Conservation (phyloP, 2,888 invertebrate genomes). For the Tenthredo livida region DNA sequence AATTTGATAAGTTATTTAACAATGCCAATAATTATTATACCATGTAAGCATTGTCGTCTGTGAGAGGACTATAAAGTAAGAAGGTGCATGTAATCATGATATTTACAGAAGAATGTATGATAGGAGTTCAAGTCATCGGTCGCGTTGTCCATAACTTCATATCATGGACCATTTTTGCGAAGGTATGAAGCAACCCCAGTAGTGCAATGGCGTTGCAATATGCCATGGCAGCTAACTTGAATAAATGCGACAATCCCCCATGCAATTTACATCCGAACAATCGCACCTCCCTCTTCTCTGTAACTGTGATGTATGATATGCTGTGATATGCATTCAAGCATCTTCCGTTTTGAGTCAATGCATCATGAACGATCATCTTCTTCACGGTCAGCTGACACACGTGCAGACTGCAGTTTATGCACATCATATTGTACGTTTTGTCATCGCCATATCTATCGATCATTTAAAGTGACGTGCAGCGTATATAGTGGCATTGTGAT, state of each 20-base stretch:
- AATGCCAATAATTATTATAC: neutral
- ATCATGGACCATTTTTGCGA: neutral
- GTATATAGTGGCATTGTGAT: neutral
- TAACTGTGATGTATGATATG: neutral
- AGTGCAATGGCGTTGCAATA: neutral
- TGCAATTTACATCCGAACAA: conserved; percentile 23
- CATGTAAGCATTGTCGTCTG: neutral
- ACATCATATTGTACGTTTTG: neutral
- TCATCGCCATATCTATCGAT: neutral
- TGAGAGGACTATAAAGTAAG: neutral
- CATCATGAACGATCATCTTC: conserved; percentile 7
- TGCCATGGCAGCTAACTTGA: neutral
- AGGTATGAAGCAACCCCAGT: neutral
- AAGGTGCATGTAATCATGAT: neutral
- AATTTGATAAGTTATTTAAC: neutral
- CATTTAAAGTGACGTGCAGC: neutral
- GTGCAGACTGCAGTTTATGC: neutral
- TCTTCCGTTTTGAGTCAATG: conserved; percentile 10
- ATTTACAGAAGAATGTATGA: neutral
- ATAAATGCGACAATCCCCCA: neutral
- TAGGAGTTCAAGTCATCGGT: neutral
- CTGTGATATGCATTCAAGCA: conserved; percentile 16
- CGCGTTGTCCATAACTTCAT: neutral
- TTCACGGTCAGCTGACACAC: neutral
- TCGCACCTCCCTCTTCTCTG: neutral